Base-by-base conservation (phyloP, 2,797 vertebrate species). In the Microctenopoma lineatum region DNA sequence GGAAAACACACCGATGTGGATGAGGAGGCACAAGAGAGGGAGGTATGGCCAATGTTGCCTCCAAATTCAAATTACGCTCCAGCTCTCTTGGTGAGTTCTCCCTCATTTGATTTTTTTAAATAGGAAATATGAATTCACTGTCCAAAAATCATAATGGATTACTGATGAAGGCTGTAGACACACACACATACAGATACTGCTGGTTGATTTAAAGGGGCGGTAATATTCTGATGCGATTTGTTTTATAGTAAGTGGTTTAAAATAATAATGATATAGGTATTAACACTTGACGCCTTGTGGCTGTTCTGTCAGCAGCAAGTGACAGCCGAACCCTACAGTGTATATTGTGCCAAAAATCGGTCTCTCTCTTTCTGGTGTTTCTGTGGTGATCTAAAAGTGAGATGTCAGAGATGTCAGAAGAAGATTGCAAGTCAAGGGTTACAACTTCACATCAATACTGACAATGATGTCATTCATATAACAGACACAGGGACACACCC, bases 171-270 rank as follows among this genome's bases (percentile, higher is more conserved):
- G 39, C 36, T 42, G 47, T 13, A 54, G 53, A 56, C 46, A 21
- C 26, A 46, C 71, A 62, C 48, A 61, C 70, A 75, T 69, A 80
- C 41, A 70, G 72, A 84, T 73, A 71, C 64, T 76, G 78, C 77
- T 16, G 26, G 71, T 85, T 71, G 51, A 83, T 86, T 92, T 87
- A 90, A 85, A 89, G 84, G 60, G 70, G 32, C 75, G 70, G 14
- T 75, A 64, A 83, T 82, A 70, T 59, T 69, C 55, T 66, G 34
- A 55, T 12, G 0, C 7, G 4, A 7, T 5, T 18, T 59, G 7
- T 5, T 59, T 52, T 59, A 52, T 9, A 39, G 10, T 21, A 39
- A 70, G 47, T 36, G 21, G 13, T 32, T 9, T n/a, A n/a, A 5
- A 52, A 38, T 73, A 14, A 42, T 1, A 34, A 71, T 18, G 16